These are phyloP conservation scores for Lottia gigantea DNA, from an alignment of 2,888 invertebrate species.

Conservation along the genomic window DNA sequence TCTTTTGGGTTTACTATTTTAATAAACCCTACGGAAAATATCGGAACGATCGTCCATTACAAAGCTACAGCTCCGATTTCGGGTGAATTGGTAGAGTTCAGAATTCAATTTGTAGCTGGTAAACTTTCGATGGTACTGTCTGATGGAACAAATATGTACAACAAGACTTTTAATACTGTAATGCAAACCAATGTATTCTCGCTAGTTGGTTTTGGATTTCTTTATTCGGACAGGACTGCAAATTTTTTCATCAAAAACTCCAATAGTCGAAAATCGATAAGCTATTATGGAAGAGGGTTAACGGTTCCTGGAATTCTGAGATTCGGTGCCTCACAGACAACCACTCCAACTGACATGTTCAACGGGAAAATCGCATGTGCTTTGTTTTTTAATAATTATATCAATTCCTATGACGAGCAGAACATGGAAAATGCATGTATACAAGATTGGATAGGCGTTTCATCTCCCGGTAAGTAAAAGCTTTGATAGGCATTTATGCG, in stretches of 20 bases:
- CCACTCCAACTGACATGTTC: not conserved
- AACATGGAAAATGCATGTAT: too few relatives aligned
- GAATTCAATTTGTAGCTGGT: not conserved
- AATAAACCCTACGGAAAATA: not conserved
- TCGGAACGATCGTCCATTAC: not conserved
- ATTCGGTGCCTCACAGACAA: not conserved
- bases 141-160: not conserved
- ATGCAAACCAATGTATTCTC: too few relatives aligned
- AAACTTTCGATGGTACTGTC: not conserved
- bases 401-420: not conserved
- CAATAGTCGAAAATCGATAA: not conserved
- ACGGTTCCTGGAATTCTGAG: not conserved
- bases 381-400: not conserved
- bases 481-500: too few relatives aligned
- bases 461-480: not conserved
- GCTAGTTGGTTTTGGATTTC: not conserved
- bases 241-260: not conserved
- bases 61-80: not conserved
- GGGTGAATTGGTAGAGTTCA: not conserved
- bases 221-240: not conserved
- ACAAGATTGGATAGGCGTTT: not conserved
- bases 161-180: too few relatives aligned
- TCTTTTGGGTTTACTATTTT: not conserved
- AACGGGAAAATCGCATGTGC: not conserved
- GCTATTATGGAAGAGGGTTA: not conserved